phyloP scores from a whole-genome alignment of 2,113 vertebrate species.

The Myxocyprinus asiaticus region DNA sequence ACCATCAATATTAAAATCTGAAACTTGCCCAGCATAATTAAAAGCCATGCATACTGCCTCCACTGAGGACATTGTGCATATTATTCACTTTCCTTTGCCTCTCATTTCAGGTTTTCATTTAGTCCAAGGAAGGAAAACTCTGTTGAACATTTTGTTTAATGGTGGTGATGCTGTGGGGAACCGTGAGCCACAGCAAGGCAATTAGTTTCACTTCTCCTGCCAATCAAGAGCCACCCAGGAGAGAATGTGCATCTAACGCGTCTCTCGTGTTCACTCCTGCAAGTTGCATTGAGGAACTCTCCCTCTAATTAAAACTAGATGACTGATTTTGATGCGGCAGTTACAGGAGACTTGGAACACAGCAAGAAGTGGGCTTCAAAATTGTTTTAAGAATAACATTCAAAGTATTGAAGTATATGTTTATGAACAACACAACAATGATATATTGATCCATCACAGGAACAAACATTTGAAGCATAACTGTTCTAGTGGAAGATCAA shows the following conservation, averaged over 20 bases:
- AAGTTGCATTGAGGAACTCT: constrained; percentile 29
- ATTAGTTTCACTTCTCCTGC: constrained; percentile 50
- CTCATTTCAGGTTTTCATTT: constrained; percentile 29
- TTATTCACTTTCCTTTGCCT: neutral
- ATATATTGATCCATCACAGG: neutral
- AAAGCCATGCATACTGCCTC: neutral
- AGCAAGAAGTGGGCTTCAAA: neutral
- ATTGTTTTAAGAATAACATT: neutral
- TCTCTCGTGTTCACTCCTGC: constrained; percentile 7
- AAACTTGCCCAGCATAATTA: constrained; percentile 11
- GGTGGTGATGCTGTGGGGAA: constrained; percentile 24
- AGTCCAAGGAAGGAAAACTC: constrained; percentile 19
- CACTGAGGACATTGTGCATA: neutral
- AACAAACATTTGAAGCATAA: constrained; percentile 5
- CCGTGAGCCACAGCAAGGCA: constrained; percentile 39
- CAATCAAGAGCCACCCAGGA: constrained; percentile 45
- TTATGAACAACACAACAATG: constrained; percentile 16
- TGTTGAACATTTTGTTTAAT: constrained; percentile 48
- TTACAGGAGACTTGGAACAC: neutral
- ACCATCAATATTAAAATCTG: constrained; percentile 3
- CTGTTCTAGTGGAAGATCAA: neutral
- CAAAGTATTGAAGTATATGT: neutral
- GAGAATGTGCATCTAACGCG: constrained; percentile 35
- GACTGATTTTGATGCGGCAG: constrained; percentile 17
- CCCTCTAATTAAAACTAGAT: constrained; percentile 33